Evolutionary conservation across 2,797 vertebrate genomes (phyloP).

Genomic region (Cynopterus sphinx): DNA sequence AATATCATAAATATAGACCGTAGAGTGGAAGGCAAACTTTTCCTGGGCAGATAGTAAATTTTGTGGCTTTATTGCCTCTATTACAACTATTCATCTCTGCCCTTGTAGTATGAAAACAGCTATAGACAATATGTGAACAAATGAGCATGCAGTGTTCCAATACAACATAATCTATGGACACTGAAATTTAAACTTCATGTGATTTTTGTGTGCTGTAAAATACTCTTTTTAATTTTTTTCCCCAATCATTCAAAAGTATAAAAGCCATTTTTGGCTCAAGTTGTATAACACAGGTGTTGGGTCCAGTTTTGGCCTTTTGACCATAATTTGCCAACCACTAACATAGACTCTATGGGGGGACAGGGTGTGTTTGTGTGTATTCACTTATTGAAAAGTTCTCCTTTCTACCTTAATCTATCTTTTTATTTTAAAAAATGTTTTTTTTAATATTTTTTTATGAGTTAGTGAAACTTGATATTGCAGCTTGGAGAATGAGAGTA

Average conservation of each 20-base stretch:
- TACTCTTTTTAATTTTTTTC: neutral
- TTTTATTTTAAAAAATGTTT: neutral
- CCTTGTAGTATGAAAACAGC: neutral
- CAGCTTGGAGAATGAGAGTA: neutral
- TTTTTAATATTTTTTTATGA: neutral
- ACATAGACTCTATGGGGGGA: neutral
- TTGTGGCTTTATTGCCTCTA: neutral
- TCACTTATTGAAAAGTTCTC: neutral
- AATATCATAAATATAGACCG: neutral
- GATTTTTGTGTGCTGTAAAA: neutral
- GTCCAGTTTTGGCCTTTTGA: neutral
- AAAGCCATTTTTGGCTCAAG: neutral
- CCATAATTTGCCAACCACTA: neutral
- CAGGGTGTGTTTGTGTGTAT: too few species aligned
- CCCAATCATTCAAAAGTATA: neutral
- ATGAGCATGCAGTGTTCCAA: neutral
- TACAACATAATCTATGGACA: neutral
- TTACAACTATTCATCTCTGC: neutral
- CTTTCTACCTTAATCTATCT: neutral
- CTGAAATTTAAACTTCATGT: neutral
- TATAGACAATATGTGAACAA: neutral
- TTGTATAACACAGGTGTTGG: neutral
- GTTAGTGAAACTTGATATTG: neutral
- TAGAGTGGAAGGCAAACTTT: neutral
- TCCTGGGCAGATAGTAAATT: neutral